Evolutionary conservation across 2,113 vertebrate genomes (phyloP), one percentile per base, ranked within the genome.

Genomic region (Agapornis roseicollis): DNA sequence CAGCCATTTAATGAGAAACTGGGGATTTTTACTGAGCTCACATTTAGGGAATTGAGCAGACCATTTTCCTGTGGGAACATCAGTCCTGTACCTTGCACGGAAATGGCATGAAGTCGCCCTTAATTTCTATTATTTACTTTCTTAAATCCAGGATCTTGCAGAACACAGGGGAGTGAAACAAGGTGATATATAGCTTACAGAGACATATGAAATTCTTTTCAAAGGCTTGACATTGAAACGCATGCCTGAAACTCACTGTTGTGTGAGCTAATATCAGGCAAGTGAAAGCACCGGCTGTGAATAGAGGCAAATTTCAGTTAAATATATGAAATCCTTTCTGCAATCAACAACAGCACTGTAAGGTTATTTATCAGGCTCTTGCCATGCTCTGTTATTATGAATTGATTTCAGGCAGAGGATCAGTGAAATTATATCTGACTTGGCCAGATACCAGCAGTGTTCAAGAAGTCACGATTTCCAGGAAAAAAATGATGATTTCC

Each of bases 1-100:
- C 93, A 96, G 86, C 69, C 61, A 79, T 81, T 93, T 90, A 95
- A 93, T 90, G 80, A 96, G 94, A 89, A 95, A 69, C 91, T 92
- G 77, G 90, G 76, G 88, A 81, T 52, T 95, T 94, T 94, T 90
- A 71, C 0, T 90, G 82, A 80, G 76, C 82, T 83, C 64, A 20
- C 65, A 85, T 91, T 85, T 78, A 84, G 82, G 91, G 88, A 96
- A 77, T 16, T 50, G 64, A 83, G 68, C 44, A 83, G 79, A 66
- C 29, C 70, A 9, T 93, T 91, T 93, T 95, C 79, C 85, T 91
- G 31, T 80, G 88, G 91, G 90, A 93, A 78, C 50, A 79, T 69
- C 60, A 70, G 42, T 41, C 22, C 47, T 25, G 13, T 85, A 55
- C 88, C 88, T 85, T 68, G 29, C 47, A 74, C 2, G 28, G 60